Evolutionary conservation across 1,140 invertebrate species (phyloP).

Genomic region (Calycopis cecrops): DNA sequence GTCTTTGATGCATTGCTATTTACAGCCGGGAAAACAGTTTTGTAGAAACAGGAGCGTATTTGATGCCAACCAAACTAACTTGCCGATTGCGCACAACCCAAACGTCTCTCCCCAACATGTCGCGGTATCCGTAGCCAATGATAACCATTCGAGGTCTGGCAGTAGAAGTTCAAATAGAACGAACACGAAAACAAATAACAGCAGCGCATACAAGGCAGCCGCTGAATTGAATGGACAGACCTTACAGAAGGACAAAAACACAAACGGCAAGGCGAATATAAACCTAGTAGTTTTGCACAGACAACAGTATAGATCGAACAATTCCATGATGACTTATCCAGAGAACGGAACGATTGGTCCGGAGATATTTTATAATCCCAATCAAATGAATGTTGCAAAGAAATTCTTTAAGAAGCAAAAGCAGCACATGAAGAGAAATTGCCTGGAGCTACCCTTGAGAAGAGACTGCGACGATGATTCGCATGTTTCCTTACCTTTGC

Average conservation of each 20-base stretch:
- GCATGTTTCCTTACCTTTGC: slow-evolving; percentile 73
- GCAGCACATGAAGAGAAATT: slow-evolving; percentile 84
- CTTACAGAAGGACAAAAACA: slow-evolving; percentile 62
- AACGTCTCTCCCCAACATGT: slow-evolving; percentile 44
- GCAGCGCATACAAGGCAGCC: slow-evolving; percentile 73
- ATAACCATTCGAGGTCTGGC: slow-evolving; percentile 68
- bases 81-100: slow-evolving; percentile 67
- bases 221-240: slow-evolving; percentile 72
- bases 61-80: slow-evolving; percentile 77
- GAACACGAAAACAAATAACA: slow-evolving; percentile 74
- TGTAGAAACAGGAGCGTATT: slow-evolving; percentile 80
- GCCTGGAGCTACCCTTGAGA: slow-evolving; percentile 80
- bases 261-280: slow-evolving; percentile 71
- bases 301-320: slow-evolving; percentile 82
- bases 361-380: slow-evolving; percentile 93
- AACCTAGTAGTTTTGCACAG: slow-evolving; percentile 81
- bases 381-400: slow-evolving; percentile 92
- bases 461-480: slow-evolving; percentile 79
- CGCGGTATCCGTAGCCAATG: neutral
- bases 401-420: slow-evolving; percentile 94
- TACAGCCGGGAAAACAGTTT: slow-evolving; percentile 78
- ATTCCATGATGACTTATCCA: slow-evolving; percentile 82
- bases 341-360: slow-evolving; percentile 77
- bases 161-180: slow-evolving; percentile 77
- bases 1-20: slow-evolving; percentile 79